Evolutionary conservation across 2,113 vertebrate species (phyloP), one percentile per base, ranked within the genome.

Genomic region (Corythornis madagascariensis): DNA sequence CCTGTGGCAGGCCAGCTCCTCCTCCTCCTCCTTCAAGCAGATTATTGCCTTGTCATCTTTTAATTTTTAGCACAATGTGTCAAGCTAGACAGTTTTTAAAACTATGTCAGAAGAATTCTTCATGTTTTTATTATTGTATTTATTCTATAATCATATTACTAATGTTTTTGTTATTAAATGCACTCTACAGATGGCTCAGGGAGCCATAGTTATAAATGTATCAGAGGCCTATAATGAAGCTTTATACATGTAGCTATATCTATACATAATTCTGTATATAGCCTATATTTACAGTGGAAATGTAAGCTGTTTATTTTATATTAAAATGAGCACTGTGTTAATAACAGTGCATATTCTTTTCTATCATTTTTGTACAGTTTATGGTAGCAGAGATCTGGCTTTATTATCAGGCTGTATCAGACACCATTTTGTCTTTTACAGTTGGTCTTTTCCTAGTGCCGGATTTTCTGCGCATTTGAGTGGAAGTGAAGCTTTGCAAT

Each of bases 201-300:
- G 98, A 98, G 98, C 98, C 98, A 90, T 97, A 96, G 97, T 97
- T 98, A 98, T 97, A 98, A 97, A 97, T 98, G 97, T 98, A 98
- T 98, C 97, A 97, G 97, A 97, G 97, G 98, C 98, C 97, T 98
- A 98, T 97, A 98, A 97, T 96, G 97, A 98, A 98, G 98, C 98
- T 98, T 99, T 98, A 98, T 98, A 98, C 97, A 97, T 98, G 98
- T 98, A 98, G 97, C 97, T 98, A 94, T 98, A 98, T 98, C 97
- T 98, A 95, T 98, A 97, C 97, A 98, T 97, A 97, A 97, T 97
- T 97, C 97, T 98, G 98, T 98, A 98, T 93, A 98, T 98, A 98
- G 98, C 97, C 98, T 98, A 98, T 98, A 98, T 98, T 98, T 98
- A 98, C 98, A 98, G 98, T 98, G 97, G 96, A 98, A 97, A 98